Evolutionary conservation across 1,140 invertebrate genomes (phyloP).

Genomic region (Ptiloglossa arizonensis): DNA sequence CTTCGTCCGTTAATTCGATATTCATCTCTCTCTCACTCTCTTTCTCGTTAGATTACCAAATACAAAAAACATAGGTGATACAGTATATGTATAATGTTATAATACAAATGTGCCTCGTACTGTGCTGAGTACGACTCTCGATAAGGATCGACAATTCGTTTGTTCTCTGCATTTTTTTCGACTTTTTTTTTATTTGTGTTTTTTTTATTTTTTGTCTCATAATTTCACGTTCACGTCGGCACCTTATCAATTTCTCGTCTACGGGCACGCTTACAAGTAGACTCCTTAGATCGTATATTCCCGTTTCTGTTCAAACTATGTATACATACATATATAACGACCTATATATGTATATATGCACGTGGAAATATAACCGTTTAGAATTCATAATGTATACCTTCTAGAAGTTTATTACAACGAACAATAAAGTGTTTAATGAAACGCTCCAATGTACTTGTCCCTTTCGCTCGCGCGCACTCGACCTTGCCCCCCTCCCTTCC

Average conservation of each 20-base stretch:
- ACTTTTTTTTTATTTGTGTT: conserved; percentile 40
- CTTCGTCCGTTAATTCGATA: conserved; percentile 75
- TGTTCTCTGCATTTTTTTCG: conserved; percentile 3
- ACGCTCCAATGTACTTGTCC: conserved; percentile 58
- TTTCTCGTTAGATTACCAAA: conserved; percentile 76
- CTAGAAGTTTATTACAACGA: conserved; percentile 77
- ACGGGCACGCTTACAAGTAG: conserved; percentile 74
- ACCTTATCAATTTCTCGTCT: conserved; percentile 57
- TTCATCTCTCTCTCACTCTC: conserved; percentile 58
- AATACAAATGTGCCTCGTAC: conserved; percentile 77
- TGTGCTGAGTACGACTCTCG: conserved; percentile 72
- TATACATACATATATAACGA: conserved; percentile 44
- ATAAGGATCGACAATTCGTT: conserved; percentile 28
- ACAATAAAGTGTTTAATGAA: conserved; percentile 75
- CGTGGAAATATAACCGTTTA: conserved; percentile 81
- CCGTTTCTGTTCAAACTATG: conserved; percentile 21
- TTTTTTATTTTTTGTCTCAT: conserved; percentile 44
- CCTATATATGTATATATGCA: conserved; percentile 66
- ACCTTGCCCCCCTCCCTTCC: neutral
- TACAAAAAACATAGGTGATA: conserved; percentile 81
- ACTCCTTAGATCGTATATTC: conserved; percentile 64
- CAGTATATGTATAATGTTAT: conserved; percentile 75
- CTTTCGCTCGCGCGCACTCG: conserved; percentile 31
- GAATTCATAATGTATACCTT: conserved; percentile 74
- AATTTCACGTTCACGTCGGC: conserved; percentile 71